Conservation (phyloP, 2,888 invertebrate species). For the Zaprionus obscuricornis region DNA sequence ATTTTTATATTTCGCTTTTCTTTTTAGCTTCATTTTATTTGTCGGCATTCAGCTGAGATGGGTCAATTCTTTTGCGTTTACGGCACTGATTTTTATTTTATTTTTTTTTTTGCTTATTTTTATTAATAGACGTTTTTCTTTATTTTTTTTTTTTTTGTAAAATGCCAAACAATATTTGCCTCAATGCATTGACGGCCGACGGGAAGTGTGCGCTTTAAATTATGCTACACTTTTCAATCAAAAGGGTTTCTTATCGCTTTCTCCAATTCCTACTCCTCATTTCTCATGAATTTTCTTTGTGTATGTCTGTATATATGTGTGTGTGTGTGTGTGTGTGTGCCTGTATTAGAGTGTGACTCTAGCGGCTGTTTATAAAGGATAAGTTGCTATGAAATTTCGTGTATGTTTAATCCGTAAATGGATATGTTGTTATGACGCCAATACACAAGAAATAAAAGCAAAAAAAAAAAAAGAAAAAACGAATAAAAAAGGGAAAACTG, state of each 20-base stretch:
- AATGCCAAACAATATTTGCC: constrained; percentile 63
- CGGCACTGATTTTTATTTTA: constrained; percentile 47
- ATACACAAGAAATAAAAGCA: constrained; percentile 20
- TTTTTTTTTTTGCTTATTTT: constrained; percentile 64
- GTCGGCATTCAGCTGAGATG: constrained; percentile 45
- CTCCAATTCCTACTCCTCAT: too few species aligned
- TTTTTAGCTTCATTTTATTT: constrained; percentile 33
- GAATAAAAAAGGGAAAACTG: constrained; percentile 17
- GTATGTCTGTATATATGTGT: background rate
- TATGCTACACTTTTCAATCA: constrained; percentile 65
- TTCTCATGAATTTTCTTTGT: background rate
- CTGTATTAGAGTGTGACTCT: constrained; percentile 32
- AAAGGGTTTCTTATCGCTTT: constrained; percentile 43
- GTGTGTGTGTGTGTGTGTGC: background rate
- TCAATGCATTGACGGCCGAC: constrained; percentile 29
- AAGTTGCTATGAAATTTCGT: constrained; percentile 64
- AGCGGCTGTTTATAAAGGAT: constrained; percentile 74
- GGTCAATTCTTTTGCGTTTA: constrained; percentile 64
- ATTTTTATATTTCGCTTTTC: constrained; percentile 1
- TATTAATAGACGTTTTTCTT: constrained; percentile 77
- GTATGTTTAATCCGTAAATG: constrained; percentile 73
- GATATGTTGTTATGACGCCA: constrained; percentile 68
- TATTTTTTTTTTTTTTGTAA: constrained; percentile 58
- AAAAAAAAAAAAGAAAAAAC: constrained; percentile 7
- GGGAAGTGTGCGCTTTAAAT: constrained; percentile 65